Base-by-base conservation (phyloP, 2,797 vertebrate species). In the Leuciscus waleckii region DNA sequence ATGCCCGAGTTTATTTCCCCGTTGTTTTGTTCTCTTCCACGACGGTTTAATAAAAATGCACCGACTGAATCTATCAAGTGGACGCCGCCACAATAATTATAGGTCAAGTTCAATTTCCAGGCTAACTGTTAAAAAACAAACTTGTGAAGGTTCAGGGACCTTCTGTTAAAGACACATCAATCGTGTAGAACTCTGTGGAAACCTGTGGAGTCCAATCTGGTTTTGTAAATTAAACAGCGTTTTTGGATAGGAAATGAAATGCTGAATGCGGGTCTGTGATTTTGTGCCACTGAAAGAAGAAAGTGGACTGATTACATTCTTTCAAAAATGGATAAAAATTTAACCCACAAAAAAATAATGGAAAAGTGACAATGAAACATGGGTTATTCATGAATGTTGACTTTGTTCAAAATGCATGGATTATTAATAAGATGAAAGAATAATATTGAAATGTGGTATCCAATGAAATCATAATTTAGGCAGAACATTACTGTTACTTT, bases 361-460 rank as follows among this genome's bases (percentile, higher is more conserved):
- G n/a, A 85, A 80, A 88, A 80, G 32, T 77, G 74, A 77, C 82
- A 56, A 69, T 9, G 43, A 76, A 11, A 39, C 71, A 75, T 88
- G 75, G 7, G 39, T 83, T 85, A 86, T 88, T 88, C 85, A 89
- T 85, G 46, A 71, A 51, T 16, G 73, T 61, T 49, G 68, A 77
- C 75, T 82, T 79, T 63, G 78, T 85, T 83, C 84, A 85, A 14
- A 83, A 88, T 85, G 69, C 69, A 83, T 88, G 79, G 75, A 61
- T 87, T 85, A 86, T 88, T 88, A 83, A 87, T 85, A 41, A 63
- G 79, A 87, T 88, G 82, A 85, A 88, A 85, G 75, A 81, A 83
- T 82, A 85, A 85, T 85, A 88, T 86, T 86, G 79, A 83, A 87
- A 83, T 86, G 79, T 43, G 56, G 70, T 56, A 68, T 82, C 79